phyloP scores from a whole-genome alignment of 2,797 vertebrate species.

The Enteromius trimaculatus region DNA sequence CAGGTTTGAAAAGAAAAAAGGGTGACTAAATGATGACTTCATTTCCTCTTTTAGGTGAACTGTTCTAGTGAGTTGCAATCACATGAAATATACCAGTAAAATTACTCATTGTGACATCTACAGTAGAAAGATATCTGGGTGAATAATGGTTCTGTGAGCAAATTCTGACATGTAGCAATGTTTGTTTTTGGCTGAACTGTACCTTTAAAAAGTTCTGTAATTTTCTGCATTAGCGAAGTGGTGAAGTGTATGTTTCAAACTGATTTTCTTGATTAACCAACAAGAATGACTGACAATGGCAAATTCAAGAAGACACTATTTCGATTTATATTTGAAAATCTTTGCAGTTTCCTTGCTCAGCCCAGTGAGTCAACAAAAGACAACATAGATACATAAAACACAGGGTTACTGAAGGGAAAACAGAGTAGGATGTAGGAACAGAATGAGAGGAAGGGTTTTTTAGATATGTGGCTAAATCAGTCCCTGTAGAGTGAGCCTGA shows the following conservation, averaged over 20 bases:
- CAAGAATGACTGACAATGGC: conserved; percentile 11
- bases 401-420: conserved; percentile 60
- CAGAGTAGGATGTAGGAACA: conserved; percentile 16
- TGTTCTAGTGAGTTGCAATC: not conserved
- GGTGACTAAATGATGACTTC: not conserved
- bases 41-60: not conserved
- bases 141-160: not conserved
- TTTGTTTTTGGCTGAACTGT: not conserved
- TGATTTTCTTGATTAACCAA: not conserved
- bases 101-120: not conserved
- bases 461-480: conserved; percentile 35
- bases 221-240: not conserved
- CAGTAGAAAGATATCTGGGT: not conserved
- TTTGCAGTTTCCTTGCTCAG: conserved; percentile 11
- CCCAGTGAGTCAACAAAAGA: not conserved
- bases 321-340: not conserved
- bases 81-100: not conserved
- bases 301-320: not conserved
- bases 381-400: conserved; percentile 53
- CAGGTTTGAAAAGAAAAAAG: not conserved
- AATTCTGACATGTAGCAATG: not conserved
- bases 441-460: conserved; percentile 8
- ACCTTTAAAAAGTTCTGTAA: not conserved
- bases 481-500: conserved; percentile 45
- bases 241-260: not conserved